Evolutionary conservation across 2,113 vertebrate genomes (phyloP), one percentile per base, ranked within the genome.

Genomic region (Nyctereutes procyonoides): DNA sequence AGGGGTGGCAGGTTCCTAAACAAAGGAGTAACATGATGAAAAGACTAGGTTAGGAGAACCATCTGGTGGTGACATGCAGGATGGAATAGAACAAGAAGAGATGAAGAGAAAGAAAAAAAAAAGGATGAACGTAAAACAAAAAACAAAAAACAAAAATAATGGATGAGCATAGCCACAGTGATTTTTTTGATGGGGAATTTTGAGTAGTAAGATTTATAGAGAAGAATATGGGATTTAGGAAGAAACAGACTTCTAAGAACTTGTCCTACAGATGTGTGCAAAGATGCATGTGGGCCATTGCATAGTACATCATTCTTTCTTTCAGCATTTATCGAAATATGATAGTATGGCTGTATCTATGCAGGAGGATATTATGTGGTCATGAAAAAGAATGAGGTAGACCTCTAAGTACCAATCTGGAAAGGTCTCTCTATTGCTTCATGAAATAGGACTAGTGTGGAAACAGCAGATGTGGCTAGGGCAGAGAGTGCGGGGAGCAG

Each of bases 401-500:
- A 56, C 16, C 12, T 89, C 32, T 30, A 8, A 5, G 20, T 48
- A 3, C 48, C 15, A 28, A 90, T 77, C 30, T 13, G 76, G 53
- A 48, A 83, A 55, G 20, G 7, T 60, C 24, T 71, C 28, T 85
- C 0, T 12, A 35, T 17, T 55, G 19, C 63, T 80, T 38, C 48
- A 80, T 19, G 24, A 56, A 65, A 58, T 38, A 30, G 30, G 14
- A 38, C 17, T 1, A 9, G 35, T 12, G 8, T 6, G 56, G 53
- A 24, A 73, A 55, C n/a, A 13, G 55, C 2, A 1, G 35, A 51
- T 76, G 8, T n/a, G 38, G 43, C 6, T 5, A 30, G 30, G 63
- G 12, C 87, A 81, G 51, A 56, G 20, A 22, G 0, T 0, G 24
- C 2, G 4, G 43, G 11, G 3, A 22, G 4, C 28, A 38, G 38